Evolutionary conservation across 1,140 invertebrate genomes (phyloP), one percentile per base, ranked within the genome.

Genomic region (Lucilia cuprina): DNA sequence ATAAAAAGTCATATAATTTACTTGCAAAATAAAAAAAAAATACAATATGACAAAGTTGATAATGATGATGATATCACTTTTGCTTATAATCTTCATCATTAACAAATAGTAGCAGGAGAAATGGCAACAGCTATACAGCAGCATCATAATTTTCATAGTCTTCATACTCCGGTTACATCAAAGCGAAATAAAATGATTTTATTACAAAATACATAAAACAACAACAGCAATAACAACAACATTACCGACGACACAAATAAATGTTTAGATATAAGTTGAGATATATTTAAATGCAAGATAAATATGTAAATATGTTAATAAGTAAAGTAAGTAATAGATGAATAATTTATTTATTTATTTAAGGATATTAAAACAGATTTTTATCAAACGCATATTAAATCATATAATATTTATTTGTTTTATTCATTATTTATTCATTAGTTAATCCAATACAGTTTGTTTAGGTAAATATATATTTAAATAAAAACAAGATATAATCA

Each of bases 331-430:
- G 17, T 55, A 55, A 55, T 55, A 41, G n/a, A 70, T 70, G 65
- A 70, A 70, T 70, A 70, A 70, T 70, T 70, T 70, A 70, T 70
- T n/a, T 60, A n/a, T 60, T 70, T 70, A 70, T 70, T 70, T 70
- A 70, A 70, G 65, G 65, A 70, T 25, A 70, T 70, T 70, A 70
- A 70, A 21, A 70, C 10, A 19, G 65, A 70, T 70, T 70, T 70
- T 70, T 70, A 70, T 70, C 21, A 2, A 70, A 12, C 65, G n/a
- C 0, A 70, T 70, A 70, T 21, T 17, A 70, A 21, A 25, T 5
- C 10, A 70, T 25, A 25, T 3, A 30, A 30, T 70, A 70, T 70
- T 70, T 70, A 70, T 70, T 21, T 60, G 55, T 60, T 70, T 21
- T 3, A 70, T 70, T 19, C 60, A 65, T 65, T 65, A 65, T 65